A percentile compares a stretch with the other conserved stretches of the same genome.
These are phyloP conservation scores for Calyptommatus sinebrachiatus DNA, from an alignment of 2,113 vertebrate genomes.

Conservation along the genomic window DNA sequence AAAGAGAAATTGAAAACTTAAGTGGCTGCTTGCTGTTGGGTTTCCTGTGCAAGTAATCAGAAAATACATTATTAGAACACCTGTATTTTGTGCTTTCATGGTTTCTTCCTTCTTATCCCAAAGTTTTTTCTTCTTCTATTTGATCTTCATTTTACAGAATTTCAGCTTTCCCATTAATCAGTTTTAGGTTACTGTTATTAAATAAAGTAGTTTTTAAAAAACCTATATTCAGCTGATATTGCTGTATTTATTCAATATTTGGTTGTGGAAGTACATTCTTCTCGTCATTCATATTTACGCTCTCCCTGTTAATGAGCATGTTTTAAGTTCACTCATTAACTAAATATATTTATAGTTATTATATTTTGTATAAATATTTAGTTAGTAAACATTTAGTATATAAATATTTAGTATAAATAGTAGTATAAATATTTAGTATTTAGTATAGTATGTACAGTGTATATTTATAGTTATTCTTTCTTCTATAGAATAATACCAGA, in stretches of 20 bases:
- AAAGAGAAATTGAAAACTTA: slow-evolving; percentile 45
- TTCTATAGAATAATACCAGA: neutral
- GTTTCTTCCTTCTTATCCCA: neutral
- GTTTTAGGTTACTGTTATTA: neutral
- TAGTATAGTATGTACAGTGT: neutral
- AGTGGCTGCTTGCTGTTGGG: slow-evolving; percentile 41
- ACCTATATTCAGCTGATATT: neutral
- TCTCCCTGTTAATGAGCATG: too few relatives aligned
- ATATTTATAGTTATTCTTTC: neutral
- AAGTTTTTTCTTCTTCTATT: neutral
- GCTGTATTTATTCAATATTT: neutral
- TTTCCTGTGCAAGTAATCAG: slow-evolving; percentile 34
- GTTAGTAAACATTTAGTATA: neutral
- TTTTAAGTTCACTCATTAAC: neutral
- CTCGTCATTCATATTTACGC: neutral
- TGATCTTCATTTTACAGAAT: slow-evolving; percentile 1
- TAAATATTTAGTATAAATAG: too few relatives aligned
- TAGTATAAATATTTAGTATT: neutral
- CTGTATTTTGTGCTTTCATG: slow-evolving; percentile 24
- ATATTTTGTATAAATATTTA: neutral
- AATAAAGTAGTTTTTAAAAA: neutral
- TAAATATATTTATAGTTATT: neutral
- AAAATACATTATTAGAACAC: slow-evolving; percentile 42
- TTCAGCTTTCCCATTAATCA: slow-evolving; percentile 15
- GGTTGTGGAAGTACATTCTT: neutral